These are phyloP conservation scores for Acromyrmex echinatior DNA, from an alignment of 1,140 invertebrate genomes.

Conservation along the genomic window DNA sequence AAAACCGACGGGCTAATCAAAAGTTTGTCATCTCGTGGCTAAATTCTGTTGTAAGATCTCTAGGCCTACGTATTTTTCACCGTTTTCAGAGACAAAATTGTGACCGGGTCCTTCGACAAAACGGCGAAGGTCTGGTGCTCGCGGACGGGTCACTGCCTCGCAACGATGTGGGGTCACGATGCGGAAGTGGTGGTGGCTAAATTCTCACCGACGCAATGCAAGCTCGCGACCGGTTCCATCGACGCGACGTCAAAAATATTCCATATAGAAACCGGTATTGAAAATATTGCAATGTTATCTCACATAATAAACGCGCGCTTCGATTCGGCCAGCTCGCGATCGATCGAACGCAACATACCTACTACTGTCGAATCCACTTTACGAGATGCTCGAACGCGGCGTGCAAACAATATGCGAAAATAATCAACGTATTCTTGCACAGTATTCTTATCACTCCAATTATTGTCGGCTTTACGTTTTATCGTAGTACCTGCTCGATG, in stretches of 20 bases:
- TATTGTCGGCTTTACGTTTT: constrained; percentile 3
- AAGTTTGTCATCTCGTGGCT: too few species aligned
- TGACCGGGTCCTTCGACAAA: constrained; percentile 94
- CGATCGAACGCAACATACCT: background rate
- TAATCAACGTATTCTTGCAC: background rate
- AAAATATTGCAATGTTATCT: constrained; percentile 37
- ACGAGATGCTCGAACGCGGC: background rate
- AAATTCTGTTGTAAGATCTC: too few species aligned
- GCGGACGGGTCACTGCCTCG: constrained; percentile 89
- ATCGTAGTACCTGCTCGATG: background rate
- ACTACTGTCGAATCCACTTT: constrained; percentile 1
- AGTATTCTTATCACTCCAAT: background rate
- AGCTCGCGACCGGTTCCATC: constrained; percentile 92
- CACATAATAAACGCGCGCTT: constrained; percentile 34
- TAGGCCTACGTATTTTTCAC: background rate
- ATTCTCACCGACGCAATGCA: constrained; percentile 89
- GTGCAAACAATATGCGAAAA: background rate
- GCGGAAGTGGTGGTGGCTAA: constrained; percentile 91
- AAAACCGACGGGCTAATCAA: too few species aligned
- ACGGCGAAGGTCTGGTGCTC: constrained; percentile 92
- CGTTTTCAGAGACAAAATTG: constrained; percentile 89
- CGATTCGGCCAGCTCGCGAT: constrained; percentile 14
- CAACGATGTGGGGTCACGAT: constrained; percentile 91
- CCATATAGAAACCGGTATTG: constrained; percentile 84
- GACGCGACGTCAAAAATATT: constrained; percentile 91